Evolutionary conservation across 2,797 vertebrate genomes (phyloP).

Genomic region (Monodelphis domestica): DNA sequence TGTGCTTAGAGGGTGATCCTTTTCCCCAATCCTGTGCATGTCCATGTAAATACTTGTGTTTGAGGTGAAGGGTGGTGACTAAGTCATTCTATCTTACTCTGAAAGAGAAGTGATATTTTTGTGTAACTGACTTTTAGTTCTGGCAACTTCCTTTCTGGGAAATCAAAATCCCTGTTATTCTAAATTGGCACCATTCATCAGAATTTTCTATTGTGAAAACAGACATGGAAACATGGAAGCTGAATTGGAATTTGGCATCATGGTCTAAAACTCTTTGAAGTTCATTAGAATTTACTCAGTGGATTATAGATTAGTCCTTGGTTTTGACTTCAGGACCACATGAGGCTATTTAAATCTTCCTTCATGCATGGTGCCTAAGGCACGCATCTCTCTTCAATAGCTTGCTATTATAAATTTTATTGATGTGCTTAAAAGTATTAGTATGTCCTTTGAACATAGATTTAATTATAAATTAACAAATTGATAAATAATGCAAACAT

Average conservation of each 20-base stretch:
- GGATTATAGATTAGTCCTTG: neutral
- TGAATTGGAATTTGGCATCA: no score
- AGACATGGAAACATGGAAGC: neutral
- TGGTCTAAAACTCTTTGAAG: neutral
- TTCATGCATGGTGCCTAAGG: neutral
- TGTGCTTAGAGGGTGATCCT: neutral
- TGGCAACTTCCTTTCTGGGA: no score
- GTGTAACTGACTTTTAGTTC: neutral
- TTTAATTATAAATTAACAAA: neutral
- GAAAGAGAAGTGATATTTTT: neutral
- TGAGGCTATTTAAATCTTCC: neutral
- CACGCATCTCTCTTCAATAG: neutral
- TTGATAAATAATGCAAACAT: neutral
- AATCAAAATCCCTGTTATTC: neutral
- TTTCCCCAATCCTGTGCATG: neutral
- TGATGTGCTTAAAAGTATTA: conserved; percentile 24
- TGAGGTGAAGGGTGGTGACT: neutral
- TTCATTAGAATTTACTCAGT: neutral
- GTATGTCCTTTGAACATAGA: neutral
- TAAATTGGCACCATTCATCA: neutral
- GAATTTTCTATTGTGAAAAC: neutral
- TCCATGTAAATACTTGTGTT: neutral
- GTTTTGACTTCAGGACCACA: neutral
- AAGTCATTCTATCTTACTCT: neutral
- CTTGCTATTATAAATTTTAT: conserved; percentile 12